Conservation (phyloP, 2,797 vertebrate genomes). For the Telmatherina bonti region DNA sequence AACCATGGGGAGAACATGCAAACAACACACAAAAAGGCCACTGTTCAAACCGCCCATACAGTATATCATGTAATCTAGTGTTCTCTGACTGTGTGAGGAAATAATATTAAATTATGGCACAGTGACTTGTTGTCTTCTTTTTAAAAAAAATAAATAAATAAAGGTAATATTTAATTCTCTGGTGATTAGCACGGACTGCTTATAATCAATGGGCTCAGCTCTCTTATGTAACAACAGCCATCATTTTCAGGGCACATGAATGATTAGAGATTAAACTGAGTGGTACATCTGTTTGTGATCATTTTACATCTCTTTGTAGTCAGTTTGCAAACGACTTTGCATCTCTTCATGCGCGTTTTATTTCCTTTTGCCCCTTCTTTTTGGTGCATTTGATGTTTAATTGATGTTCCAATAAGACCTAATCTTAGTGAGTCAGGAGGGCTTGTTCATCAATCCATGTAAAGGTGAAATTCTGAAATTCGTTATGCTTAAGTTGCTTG, state of each 20-base stretch:
- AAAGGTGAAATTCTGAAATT: conserved; percentile 21
- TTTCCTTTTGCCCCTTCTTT: not conserved
- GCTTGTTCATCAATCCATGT: not conserved
- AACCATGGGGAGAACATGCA: too few species aligned
- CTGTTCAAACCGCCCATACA: too few species aligned
- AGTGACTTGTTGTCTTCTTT: too few species aligned
- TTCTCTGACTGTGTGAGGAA: not conserved
- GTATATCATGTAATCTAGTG: not conserved
- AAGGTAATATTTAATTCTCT: too few species aligned
- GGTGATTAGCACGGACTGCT: not conserved
- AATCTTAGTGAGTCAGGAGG: not conserved
- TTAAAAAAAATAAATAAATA: too few species aligned
- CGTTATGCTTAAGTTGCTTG: conserved; percentile 14
- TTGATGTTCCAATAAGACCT: not conserved
- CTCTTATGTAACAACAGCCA: not conserved
- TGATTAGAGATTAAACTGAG: not conserved
- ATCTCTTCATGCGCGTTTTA: not conserved
- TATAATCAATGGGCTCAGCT: not conserved
- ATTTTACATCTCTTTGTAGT: not conserved
- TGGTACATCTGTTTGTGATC: not conserved
- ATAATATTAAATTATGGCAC: not conserved
- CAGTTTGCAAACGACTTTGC: not conserved
- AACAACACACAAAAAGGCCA: too few species aligned
- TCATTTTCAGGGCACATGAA: not conserved
- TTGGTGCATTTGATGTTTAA: not conserved